Evolutionary conservation across 2,888 invertebrate genomes (phyloP), one percentile per base, ranked within the genome.

Genomic region (Dasypolia templi): DNA sequence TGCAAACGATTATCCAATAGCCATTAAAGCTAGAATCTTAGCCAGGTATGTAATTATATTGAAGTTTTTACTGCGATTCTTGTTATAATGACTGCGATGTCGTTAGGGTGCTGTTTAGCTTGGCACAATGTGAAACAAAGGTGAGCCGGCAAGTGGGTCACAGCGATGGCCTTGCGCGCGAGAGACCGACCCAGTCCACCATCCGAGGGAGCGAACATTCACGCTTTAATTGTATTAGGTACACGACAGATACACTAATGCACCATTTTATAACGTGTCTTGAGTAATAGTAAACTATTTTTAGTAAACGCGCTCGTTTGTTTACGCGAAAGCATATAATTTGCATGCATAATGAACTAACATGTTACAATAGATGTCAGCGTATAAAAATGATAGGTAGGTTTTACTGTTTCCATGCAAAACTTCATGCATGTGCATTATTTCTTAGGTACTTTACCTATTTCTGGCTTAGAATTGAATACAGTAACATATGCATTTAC

Each of bases 141-240:
- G 95, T 95, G 93, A 93, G 89, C 79, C 68, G 69, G 83, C 91
- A 95, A 95, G 91, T 95, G 88, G 95, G 95, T 94, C 95, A 94
- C 84, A 86, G 88, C 78, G 73, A 88, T 89, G 94, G 92, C 95
- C 95, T 95, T 95, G 95, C 90, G 89, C 87, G 78, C 84, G 88
- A 90, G 88, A 88, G 88, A 85, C 86, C 86, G 92, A 91, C 92
- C 90, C 90, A 92, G 90, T 89, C 90, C 91, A 88, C 89, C 92
- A 92, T 93, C 83, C 81, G 84, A 83, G 81, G 84, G 83, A 86
- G 70, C 74, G 74, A 66, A 77, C 69, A 76, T 72, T 75, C 77
- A 56, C 72, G 69, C 63, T 80, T 78, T 65, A 72, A 75, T 81
- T 79, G 70, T 86, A 73, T 72, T 78, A 77, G 65, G 55, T 53